A percentile compares a stretch with the other conserved stretches of the same genome.
These are phyloP conservation scores for Limosa lapponica DNA, from an alignment of 2,797 vertebrate species.

Conservation along the genomic window DNA sequence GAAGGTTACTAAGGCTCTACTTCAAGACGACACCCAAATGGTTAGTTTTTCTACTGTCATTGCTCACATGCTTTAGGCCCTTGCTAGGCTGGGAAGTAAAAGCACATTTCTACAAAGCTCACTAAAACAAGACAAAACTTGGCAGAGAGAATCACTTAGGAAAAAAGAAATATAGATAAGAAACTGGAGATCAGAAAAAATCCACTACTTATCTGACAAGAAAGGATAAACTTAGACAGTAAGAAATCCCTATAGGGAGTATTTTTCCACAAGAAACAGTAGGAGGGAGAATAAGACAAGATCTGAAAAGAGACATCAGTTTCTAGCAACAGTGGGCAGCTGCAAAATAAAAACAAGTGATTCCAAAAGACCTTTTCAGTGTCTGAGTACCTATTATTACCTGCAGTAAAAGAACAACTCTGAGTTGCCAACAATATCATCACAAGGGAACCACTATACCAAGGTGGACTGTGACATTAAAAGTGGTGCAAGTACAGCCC, in stretches of 20 bases:
- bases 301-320: neutral
- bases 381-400: neutral
- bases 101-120: neutral
- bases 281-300: neutral
- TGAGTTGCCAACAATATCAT: neutral
- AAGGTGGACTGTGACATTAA: neutral
- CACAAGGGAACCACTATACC: accelerated
- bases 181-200: conserved; percentile 25
- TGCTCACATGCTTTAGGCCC: neutral
- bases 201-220: neutral
- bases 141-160: neutral
- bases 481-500: neutral
- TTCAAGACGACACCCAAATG: neutral
- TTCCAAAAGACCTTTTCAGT: neutral
- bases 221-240: neutral
- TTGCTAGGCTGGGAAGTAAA: neutral
- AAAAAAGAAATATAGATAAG: conserved; percentile 1
- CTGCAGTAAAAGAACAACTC: neutral
- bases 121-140: conserved; percentile 8
- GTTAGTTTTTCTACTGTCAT: neutral
- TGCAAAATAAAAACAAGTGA: neutral
- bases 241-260: neutral
- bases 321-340: neutral
- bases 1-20: neutral
- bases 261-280: neutral